Evolutionary conservation across 2,113 vertebrate genomes (phyloP).

Genomic region (Tringa solitaria): DNA sequence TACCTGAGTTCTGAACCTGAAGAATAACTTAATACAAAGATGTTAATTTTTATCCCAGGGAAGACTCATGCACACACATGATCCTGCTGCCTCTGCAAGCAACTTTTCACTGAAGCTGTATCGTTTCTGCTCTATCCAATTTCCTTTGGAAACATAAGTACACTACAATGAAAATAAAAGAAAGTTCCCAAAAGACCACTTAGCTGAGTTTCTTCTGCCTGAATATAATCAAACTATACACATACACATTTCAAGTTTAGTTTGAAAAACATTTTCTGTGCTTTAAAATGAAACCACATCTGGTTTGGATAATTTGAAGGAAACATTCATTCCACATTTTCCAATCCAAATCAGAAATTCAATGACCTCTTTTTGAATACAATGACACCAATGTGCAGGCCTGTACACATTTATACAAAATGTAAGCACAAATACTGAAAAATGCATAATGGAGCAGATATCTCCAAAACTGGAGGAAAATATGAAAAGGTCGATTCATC

Average conservation of each 20-base stretch:
- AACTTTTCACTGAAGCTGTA: background rate
- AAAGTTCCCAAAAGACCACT: constrained; percentile 7
- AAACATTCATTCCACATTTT: constrained; percentile 21
- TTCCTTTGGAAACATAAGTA: background rate
- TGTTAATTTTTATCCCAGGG: background rate
- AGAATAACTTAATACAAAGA: background rate
- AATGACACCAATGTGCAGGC: background rate
- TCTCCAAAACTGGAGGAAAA: background rate
- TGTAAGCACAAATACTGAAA: background rate
- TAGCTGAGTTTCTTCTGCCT: constrained; percentile 8
- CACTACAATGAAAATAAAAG: background rate
- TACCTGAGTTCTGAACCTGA: background rate
- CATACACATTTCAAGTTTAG: background rate
- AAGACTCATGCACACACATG: background rate
- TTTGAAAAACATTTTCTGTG: background rate
- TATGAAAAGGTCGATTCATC: background rate
- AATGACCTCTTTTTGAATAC: background rate
- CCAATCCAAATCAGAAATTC: constrained; percentile 14
- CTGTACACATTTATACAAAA: background rate
- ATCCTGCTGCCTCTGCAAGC: background rate
- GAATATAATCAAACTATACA: constrained; percentile 24
- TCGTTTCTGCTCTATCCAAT: background rate
- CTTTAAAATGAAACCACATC: constrained; percentile 27
- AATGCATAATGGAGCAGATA: background rate
- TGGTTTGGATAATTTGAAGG: constrained; percentile 11